A percentile compares a stretch with the other conserved stretches of the same genome.
phyloP scores from a whole-genome alignment of 2,888 invertebrate genomes.

The Invenusta paracnida region DNA sequence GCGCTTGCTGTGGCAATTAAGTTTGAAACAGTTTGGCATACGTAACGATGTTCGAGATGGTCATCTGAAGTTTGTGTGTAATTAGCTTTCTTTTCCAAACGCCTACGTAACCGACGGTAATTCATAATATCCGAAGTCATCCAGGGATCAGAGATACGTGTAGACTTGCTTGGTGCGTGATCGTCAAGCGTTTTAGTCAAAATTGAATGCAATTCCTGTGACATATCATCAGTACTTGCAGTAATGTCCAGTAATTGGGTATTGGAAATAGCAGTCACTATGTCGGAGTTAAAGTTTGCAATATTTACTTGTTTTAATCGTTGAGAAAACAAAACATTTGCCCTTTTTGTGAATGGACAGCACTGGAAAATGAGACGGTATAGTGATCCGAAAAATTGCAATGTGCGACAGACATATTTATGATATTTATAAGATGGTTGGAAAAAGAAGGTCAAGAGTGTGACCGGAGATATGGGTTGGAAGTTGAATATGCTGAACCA shows the following conservation, averaged over 20 bases:
- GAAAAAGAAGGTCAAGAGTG: not conserved
- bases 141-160: not conserved
- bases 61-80: too few species aligned
- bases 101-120: too few species aligned
- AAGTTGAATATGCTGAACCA: not conserved
- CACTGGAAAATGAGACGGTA: not conserved
- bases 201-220: not conserved
- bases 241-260: not conserved
- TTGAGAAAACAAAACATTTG: not conserved
- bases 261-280: not conserved
- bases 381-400: not conserved
- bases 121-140: too few species aligned
- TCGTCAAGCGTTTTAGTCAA: not conserved
- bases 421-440: not conserved
- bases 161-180: not conserved
- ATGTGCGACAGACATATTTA: not conserved
- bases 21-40: too few species aligned
- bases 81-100: too few species aligned
- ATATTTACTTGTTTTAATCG: too few species aligned
- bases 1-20: too few species aligned
- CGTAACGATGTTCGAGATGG: too few species aligned
- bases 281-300: not conserved
- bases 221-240: not conserved
- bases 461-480: not conserved
- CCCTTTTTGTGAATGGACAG: not conserved